Evolutionary conservation across 53 echinoderm and acorn worm species (phyloP).

Genomic region (Glandiceps talaboti): DNA sequence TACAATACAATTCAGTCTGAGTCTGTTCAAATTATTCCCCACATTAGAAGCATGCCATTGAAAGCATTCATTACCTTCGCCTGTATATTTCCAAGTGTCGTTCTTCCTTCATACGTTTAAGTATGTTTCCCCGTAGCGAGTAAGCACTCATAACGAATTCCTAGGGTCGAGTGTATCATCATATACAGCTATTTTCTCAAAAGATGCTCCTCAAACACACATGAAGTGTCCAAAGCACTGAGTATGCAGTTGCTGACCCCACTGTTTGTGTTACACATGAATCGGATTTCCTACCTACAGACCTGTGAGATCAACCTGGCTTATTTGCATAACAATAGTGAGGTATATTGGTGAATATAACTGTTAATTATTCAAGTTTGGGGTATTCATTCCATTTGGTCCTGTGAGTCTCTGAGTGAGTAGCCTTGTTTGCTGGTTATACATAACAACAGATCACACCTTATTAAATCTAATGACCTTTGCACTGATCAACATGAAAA

Average conservation of each 20-base stretch:
- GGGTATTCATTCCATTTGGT: background rate
- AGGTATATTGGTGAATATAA: background rate
- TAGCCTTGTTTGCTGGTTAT: background rate
- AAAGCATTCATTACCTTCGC: background rate
- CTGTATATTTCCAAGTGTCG: background rate
- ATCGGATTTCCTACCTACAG: too few relatives aligned
- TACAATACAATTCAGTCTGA: too few relatives aligned
- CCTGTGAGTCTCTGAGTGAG: background rate
- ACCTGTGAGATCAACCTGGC: background rate
- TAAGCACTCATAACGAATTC: background rate
- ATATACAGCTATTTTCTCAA: background rate
- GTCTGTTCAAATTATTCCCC: too few relatives aligned
- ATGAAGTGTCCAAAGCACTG: too few relatives aligned
- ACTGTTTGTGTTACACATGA: too few relatives aligned
- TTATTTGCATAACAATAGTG: background rate
- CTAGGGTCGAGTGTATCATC: background rate
- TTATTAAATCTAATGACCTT: background rate
- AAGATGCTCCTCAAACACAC: too few relatives aligned
- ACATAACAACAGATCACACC: background rate
- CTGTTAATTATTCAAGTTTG: background rate
- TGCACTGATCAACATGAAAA: too few relatives aligned
- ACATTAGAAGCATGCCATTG: too few relatives aligned
- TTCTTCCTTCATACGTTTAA: background rate
- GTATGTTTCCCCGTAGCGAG: background rate
- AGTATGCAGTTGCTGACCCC: too few relatives aligned